Evolutionary conservation across 2,888 invertebrate genomes (phyloP).

Genomic region (Lypha dubia): DNA sequence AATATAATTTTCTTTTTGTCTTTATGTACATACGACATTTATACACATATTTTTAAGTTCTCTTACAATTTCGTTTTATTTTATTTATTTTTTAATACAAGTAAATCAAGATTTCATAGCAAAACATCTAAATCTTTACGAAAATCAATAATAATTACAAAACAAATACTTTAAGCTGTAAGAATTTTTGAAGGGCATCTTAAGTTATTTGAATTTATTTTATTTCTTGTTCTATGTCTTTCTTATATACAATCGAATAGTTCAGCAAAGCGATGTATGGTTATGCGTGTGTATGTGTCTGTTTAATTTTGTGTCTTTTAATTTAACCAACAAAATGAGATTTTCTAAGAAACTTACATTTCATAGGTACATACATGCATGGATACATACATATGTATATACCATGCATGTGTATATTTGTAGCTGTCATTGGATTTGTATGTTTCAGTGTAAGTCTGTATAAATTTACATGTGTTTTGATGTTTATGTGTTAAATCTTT

Average conservation of each 20-base stretch:
- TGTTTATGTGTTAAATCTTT: slow-evolving; percentile 27
- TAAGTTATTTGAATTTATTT: slow-evolving; percentile 33
- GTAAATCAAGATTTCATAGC: slow-evolving; percentile 39
- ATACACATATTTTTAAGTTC: background rate
- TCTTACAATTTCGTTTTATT: background rate
- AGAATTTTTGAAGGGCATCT: slow-evolving; percentile 46
- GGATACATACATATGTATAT: background rate
- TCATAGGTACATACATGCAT: background rate
- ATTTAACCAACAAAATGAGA: slow-evolving; percentile 15
- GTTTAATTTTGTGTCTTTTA: background rate
- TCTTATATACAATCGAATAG: background rate
- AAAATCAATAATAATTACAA: slow-evolving; percentile 67
- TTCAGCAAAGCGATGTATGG: too few species aligned
- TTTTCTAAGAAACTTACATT: slow-evolving; percentile 5
- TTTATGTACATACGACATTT: background rate
- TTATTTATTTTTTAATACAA: background rate
- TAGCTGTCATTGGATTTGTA: slow-evolving; percentile 18
- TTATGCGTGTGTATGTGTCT: background rate
- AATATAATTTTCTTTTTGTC: too few species aligned
- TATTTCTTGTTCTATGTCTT: background rate
- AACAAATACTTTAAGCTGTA: slow-evolving; percentile 23
- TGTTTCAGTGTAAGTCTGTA: background rate
- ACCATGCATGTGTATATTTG: too few species aligned
- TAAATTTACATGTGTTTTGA: background rate
- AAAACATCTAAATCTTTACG: slow-evolving; percentile 31